Base-by-base conservation (phyloP, 92 coral and sea anemone genomes). In the Porites cylindrica region DNA sequence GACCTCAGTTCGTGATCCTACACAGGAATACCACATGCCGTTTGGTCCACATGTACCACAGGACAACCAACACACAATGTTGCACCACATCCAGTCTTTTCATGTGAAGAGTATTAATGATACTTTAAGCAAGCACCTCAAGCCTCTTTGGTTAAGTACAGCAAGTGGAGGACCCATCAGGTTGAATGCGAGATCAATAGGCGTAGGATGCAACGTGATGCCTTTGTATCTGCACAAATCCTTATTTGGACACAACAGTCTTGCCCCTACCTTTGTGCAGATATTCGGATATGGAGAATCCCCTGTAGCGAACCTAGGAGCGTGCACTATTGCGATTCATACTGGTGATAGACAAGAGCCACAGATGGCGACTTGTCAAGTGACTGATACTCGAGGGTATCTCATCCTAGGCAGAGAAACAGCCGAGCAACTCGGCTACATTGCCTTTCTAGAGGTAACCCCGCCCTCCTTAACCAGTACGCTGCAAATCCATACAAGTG, bases 381-480 rank as follows among this genome's bases (percentile, higher is more conserved):
- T 81, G 85, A 81, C 66, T 10, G 85, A 80, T 26, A 81, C 85
- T 81, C 77, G 24, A 51, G 54, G 76, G 43, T 80, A 67, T n/a
- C 54, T 69, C 23, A 69, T 81, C 85, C 68, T 56, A 18, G 77
- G 77, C 53, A 81, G 77, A 81, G 74, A 19, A 54, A 81, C 85
- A 16, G 85, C 77, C 8, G 68, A 68, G 51, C 51, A 81, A 70
- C 67, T 81, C 7, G 77, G 66, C 7, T 81, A 69, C 76, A 24
- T 70, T 68, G 76, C 18, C 74, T 81, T 81, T 59, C 85, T 77
- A 70, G 77, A 51, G 50, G 66, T 81, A 32, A 53, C 32, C 1
- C 56, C 77, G 24, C 77, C 77, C 20, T 6, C 68, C 2, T 59
- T 69, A 81, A 29, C 69, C 68, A 1, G 32, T 70, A 32, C 51